Conservation (phyloP, 2,797 vertebrate species). For the Apodemus agrarius region DNA sequence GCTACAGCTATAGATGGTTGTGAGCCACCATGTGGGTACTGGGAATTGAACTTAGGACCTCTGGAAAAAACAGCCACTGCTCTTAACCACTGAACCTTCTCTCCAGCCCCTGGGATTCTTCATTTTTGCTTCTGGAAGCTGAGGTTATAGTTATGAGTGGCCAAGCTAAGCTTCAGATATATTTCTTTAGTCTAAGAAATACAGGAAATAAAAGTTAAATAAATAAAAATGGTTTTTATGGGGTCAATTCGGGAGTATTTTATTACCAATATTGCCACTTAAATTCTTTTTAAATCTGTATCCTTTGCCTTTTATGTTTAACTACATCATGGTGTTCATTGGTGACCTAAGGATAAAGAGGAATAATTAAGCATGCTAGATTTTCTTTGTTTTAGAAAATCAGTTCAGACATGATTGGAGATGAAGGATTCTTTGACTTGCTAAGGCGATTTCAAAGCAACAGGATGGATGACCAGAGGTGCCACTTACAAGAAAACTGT, state of each 20-base stretch:
- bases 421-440: conserved; percentile 98
- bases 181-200: conserved; percentile 35
- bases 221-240: conserved; percentile 38
- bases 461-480: conserved; percentile 98
- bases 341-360: neutral
- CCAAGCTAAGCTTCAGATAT: neutral
- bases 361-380: neutral
- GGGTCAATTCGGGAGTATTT: neutral
- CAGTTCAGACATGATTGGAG: conserved; percentile 90
- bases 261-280: neutral
- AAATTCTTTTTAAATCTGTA: conserved; percentile 33
- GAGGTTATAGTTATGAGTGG: neutral
- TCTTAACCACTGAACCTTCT: neutral
- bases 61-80: neutral
- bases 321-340: neutral
- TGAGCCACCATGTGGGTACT: neutral
- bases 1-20: neutral
- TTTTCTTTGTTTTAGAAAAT: conserved; percentile 87
- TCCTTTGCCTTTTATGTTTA: conserved; percentile 4
- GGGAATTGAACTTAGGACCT: neutral
- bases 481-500: conserved; percentile 90
- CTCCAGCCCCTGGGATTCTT: neutral
- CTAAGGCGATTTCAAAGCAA: conserved; percentile 98
- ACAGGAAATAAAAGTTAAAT: conserved; percentile 34
- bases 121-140: neutral